These are phyloP conservation scores for Desmodus rotundus DNA, from an alignment of 2,113 vertebrate genomes.

Conservation along the genomic window DNA sequence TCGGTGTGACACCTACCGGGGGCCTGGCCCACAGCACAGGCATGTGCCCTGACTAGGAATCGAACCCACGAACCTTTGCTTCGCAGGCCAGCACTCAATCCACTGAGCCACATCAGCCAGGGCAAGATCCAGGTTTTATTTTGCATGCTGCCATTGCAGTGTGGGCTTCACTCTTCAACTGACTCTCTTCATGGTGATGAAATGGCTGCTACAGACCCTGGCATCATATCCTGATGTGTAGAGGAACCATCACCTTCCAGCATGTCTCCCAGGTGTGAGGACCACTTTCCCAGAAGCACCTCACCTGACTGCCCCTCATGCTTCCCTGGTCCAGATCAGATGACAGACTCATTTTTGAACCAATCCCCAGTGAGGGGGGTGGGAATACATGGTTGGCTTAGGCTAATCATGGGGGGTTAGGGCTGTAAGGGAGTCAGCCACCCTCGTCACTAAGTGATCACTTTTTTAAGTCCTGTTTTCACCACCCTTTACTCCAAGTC, in stretches of 20 bases:
- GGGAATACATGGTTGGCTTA: background rate
- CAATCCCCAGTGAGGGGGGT: background rate
- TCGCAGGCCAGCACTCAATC: no score
- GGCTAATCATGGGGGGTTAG: background rate
- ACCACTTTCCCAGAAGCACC: background rate
- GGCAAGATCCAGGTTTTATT: no score
- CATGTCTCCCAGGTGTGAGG: background rate
- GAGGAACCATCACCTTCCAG: background rate
- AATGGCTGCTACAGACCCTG: background rate
- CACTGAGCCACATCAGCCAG: no score
- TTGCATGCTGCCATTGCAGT: background rate
- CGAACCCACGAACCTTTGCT: no score
- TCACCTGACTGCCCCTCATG: background rate
- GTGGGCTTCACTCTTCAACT: background rate
- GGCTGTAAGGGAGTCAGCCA: no score
- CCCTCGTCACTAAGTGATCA: background rate
- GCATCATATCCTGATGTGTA: background rate
- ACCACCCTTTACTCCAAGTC: background rate
- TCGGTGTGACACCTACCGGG: no score
- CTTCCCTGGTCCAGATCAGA: background rate
- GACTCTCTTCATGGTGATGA: background rate
- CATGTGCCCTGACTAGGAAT: no score
- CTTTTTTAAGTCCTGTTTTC: no score
- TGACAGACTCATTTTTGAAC: background rate
- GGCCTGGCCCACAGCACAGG: no score